These are phyloP conservation scores for Eonycteris spelaea DNA, from an alignment of 2,113 vertebrate genomes.

Conservation along the genomic window DNA sequence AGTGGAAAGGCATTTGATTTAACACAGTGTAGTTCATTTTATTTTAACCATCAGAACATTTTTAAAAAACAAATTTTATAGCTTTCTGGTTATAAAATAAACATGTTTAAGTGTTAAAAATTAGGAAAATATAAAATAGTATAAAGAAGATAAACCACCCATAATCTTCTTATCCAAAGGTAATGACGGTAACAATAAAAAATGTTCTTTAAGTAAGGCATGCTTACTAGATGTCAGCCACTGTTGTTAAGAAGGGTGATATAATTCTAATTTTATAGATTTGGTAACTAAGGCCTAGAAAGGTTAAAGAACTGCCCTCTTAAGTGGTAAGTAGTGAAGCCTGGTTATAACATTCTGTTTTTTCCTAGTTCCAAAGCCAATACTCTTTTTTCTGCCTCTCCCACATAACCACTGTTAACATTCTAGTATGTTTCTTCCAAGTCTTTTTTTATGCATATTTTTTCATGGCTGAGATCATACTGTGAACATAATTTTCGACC, in stretches of 20 bases:
- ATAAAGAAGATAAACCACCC: constrained; percentile 7
- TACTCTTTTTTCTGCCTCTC: neutral
- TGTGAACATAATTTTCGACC: constrained; percentile 43
- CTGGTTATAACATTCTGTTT: constrained; percentile 2
- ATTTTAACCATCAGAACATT: constrained; percentile 33
- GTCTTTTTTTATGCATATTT: constrained; percentile 52
- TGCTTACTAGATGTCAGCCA: neutral
- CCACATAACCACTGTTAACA: constrained; percentile 35
- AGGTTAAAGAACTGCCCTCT: constrained; percentile 10
- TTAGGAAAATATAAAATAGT: constrained; percentile 5
- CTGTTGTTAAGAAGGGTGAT: neutral
- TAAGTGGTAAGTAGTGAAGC: constrained; percentile 27
- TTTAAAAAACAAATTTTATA: constrained; percentile 16
- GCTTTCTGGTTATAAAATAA: constrained; percentile 43
- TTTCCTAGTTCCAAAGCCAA: constrained; percentile 28
- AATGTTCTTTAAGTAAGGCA: neutral
- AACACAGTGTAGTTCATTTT: constrained; percentile 12
- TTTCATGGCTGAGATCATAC: constrained; percentile 53
- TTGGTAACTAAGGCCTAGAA: constrained; percentile 33
- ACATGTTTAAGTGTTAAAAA: neutral
- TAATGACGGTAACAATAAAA: neutral
- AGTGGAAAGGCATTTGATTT: constrained; percentile 31
- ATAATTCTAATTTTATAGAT: constrained; percentile 35
- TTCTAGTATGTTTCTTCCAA: constrained; percentile 47
- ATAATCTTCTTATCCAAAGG: neutral